phyloP scores from a whole-genome alignment of 2,113 vertebrate genomes.

The Anser brachyrhynchus region DNA sequence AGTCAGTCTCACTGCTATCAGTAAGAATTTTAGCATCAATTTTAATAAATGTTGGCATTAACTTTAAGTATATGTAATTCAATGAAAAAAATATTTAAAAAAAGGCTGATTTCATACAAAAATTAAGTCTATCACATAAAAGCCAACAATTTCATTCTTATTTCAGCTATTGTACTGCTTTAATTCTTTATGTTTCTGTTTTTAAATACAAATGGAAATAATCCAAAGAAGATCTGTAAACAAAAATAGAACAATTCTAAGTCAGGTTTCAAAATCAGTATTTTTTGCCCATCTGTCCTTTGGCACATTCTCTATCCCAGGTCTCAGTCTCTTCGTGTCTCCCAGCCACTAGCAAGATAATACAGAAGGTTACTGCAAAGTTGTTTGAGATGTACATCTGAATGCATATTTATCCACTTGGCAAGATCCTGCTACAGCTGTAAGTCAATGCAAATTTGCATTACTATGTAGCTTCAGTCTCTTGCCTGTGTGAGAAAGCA shows the following conservation, averaged over 20 bases:
- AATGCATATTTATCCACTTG: not conserved
- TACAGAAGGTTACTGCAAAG: conserved; percentile 9
- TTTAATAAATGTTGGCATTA: not conserved
- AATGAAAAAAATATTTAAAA: not conserved
- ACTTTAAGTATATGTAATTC: not conserved
- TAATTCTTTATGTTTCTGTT: not conserved
- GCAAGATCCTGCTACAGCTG: not conserved
- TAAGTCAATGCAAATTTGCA: not conserved
- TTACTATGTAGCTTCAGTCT: not conserved
- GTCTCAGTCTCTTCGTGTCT: not conserved
- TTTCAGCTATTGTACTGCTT: not conserved
- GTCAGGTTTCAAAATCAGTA: not conserved
- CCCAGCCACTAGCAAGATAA: not conserved
- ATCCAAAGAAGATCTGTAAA: not conserved
- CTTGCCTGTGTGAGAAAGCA: not conserved
- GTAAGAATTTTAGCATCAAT: not conserved
- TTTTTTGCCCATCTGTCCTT: not conserved
- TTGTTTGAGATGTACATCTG: not conserved
- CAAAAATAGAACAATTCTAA: not conserved
- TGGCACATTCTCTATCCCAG: not conserved
- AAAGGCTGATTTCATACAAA: not conserved
- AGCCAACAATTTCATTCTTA: not conserved
- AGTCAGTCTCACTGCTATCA: not conserved
- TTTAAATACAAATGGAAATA: not conserved
- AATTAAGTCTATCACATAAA: not conserved